Evolutionary conservation across 2,888 invertebrate genomes (phyloP).

Genomic region (Tipula lateralis): DNA sequence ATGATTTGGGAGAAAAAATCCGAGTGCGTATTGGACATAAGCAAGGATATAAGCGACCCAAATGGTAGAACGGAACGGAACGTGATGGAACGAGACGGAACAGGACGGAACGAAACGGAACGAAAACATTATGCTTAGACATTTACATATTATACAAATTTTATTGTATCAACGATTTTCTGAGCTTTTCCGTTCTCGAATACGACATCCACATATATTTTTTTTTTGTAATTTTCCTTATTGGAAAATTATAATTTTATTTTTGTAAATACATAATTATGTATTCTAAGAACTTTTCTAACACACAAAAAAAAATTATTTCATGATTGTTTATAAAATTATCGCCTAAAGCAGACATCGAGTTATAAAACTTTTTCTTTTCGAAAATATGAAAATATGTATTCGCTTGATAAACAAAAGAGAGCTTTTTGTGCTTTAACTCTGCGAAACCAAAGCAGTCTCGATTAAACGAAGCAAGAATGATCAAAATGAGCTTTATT

Average conservation of each 20-base stretch:
- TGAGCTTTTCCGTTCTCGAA: neutral
- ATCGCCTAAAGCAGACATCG: slow-evolving; percentile 27
- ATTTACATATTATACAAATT: no score
- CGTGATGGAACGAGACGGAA: no score
- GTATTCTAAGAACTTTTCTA: neutral
- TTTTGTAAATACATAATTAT: slow-evolving; percentile 5
- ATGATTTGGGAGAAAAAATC: no score
- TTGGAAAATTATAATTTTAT: slow-evolving; percentile 14
- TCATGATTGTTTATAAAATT: slow-evolving; percentile 24
- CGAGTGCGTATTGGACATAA: no score
- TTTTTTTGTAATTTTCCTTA: neutral
- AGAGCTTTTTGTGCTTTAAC: neutral
- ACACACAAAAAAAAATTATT: neutral
- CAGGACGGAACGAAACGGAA: no score
- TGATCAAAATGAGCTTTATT: no score
- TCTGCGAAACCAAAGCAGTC: neutral
- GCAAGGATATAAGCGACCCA: no score
- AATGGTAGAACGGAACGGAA: no score
- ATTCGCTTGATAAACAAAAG: slow-evolving; percentile 4
- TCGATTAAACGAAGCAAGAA: no score
- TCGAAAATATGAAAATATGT: neutral
- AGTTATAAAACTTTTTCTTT: slow-evolving; percentile 25
- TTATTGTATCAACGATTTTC: neutral
- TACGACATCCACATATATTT: neutral
- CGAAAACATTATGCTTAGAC: no score